Percentiles rank a stretch among this genome's conserved stretches.
Evolutionary conservation across 2,113 vertebrate genomes (phyloP).

Genomic region (Gadus macrocephalus): DNA sequence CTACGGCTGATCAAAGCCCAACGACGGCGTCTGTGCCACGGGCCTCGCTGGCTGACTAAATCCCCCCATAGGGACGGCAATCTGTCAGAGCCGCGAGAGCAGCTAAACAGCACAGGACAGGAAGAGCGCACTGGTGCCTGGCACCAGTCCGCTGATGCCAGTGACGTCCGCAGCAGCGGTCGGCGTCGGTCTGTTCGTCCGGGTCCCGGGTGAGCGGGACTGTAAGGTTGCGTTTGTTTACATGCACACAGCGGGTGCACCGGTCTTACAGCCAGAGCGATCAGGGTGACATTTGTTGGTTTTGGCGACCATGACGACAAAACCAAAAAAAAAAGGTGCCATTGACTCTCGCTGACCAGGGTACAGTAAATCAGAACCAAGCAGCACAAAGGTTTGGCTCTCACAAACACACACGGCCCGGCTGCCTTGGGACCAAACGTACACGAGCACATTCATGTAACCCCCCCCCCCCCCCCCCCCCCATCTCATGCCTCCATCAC

Average conservation of each 20-base stretch:
- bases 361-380: conserved; percentile 49
- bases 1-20: conserved; percentile 70
- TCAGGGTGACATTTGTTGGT: conserved; percentile 37
- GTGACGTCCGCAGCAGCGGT: conserved; percentile 34
- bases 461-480: conserved; percentile 30
- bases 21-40: conserved; percentile 66
- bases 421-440: conserved; percentile 49
- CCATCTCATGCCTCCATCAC: conserved; percentile 42
- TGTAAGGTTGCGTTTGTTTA: conserved; percentile 18
- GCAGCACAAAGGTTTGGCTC: conserved; percentile 57
- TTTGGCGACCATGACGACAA: conserved; percentile 30
- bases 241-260: conserved; percentile 29
- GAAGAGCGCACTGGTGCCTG: conserved; percentile 54
- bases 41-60: conserved; percentile 56
- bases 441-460: conserved; percentile 51
- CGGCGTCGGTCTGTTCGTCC: conserved; percentile 39
- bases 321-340: too few relatives aligned
- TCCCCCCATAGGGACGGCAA: conserved; percentile 63
- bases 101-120: conserved; percentile 57
- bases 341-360: too few relatives aligned
- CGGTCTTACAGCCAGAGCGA: conserved; percentile 1
- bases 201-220: conserved; percentile 39
- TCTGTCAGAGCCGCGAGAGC: conserved; percentile 60
- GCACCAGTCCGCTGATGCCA: conserved; percentile 38
- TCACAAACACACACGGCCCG: conserved; percentile 55